A percentile compares a stretch with the other conserved stretches of the same genome.
Evolutionary conservation across 2,113 vertebrate genomes (phyloP).

Genomic region (Centropristis striata): DNA sequence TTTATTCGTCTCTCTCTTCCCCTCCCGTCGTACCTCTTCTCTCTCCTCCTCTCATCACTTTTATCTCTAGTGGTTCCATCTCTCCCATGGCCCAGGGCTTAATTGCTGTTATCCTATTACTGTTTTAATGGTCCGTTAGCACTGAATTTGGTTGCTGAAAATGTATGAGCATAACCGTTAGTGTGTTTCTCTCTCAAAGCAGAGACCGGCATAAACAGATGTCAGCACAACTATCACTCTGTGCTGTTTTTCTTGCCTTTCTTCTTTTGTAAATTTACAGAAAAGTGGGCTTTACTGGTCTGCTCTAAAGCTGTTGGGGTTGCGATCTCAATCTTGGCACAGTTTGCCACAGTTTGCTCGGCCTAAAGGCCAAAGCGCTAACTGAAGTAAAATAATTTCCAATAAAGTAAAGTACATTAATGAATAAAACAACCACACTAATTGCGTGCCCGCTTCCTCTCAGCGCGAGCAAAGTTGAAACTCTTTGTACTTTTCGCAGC

Average conservation of each 20-base stretch:
- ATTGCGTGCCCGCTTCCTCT: conserved; percentile 39
- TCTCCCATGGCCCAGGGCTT: conserved; percentile 49
- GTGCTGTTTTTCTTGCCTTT: conserved; percentile 13
- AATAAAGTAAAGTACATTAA: conserved; percentile 58
- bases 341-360: conserved; percentile 47
- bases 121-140: conserved; percentile 68
- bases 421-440: conserved; percentile 62
- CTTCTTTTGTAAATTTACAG: conserved; percentile 30
- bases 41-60: conserved; percentile 51
- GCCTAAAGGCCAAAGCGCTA: conserved; percentile 54
- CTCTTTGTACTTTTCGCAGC: conserved; percentile 34
- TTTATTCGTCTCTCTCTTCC: conserved; percentile 19
- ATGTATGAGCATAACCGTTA: conserved; percentile 57
- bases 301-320: conserved; percentile 47
- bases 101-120: conserved; percentile 72
- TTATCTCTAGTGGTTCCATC: conserved; percentile 47
- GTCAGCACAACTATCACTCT: conserved; percentile 25
- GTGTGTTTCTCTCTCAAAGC: conserved; percentile 34
- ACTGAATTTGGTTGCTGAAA: conserved; percentile 63
- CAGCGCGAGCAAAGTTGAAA: conserved; percentile 37
- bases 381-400: conserved; percentile 49
- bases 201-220: conserved; percentile 50
- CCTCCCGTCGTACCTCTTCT: conserved; percentile 10
- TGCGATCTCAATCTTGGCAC: conserved; percentile 68
- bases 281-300: conserved; percentile 36